Conservation (phyloP, 2,888 invertebrate species). For the Acleris emargana region DNA sequence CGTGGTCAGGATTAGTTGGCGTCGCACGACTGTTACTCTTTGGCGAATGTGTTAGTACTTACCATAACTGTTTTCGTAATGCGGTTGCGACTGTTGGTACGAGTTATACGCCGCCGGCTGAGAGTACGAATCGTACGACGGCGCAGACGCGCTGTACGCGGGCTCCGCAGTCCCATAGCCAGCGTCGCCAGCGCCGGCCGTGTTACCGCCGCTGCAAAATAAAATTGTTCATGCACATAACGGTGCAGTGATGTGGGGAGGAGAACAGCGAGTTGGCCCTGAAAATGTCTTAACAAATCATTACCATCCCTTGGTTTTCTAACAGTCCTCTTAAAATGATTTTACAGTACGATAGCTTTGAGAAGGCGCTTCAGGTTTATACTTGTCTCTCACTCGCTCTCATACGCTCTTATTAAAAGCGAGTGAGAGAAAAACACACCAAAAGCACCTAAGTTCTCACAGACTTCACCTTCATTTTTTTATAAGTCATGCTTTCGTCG, state of each 20-base stretch:
- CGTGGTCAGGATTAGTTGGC: not conserved
- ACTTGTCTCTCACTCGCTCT: too few relatives aligned
- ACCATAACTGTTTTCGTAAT: constrained; percentile 74
- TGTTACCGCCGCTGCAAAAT: constrained; percentile 45
- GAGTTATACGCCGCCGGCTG: constrained; percentile 69
- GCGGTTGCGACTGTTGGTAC: constrained; percentile 69
- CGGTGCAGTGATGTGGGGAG: not conserved
- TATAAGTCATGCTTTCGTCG: too few relatives aligned
- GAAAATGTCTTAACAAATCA: too few relatives aligned
- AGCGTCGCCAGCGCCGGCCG: constrained; percentile 71
- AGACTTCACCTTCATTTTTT: too few relatives aligned
- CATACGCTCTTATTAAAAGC: too few relatives aligned
- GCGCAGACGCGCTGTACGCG: constrained; percentile 61
- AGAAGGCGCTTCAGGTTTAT: too few relatives aligned
- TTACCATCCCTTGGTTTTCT: too few relatives aligned
- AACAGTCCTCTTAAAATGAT: too few relatives aligned
- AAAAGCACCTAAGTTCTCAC: too few relatives aligned
- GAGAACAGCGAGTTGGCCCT: too few relatives aligned
- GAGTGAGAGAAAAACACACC: too few relatives aligned
- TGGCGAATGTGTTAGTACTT: constrained; percentile 48
- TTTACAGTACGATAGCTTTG: too few relatives aligned
- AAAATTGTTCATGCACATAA: not conserved
- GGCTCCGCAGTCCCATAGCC: constrained; percentile 71
- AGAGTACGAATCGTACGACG: constrained; percentile 69
- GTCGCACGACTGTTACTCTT: not conserved